A percentile compares a stretch with the other conserved stretches of the same genome.
Conservation (phyloP, 2,797 vertebrate species). For the Ispidina picta region DNA sequence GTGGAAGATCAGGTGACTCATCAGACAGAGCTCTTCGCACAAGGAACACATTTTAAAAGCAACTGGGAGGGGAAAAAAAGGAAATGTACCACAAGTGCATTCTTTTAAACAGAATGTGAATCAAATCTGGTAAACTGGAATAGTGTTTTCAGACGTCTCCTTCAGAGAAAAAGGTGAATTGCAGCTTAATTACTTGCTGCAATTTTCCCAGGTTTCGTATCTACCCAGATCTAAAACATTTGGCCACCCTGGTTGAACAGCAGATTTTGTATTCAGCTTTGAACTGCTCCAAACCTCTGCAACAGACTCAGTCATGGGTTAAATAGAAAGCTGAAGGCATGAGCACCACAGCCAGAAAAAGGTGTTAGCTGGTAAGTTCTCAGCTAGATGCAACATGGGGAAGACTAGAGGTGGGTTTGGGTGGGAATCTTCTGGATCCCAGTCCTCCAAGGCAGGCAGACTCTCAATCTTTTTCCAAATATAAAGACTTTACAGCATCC, state of each 20-base stretch:
- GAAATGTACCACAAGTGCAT: not conserved
- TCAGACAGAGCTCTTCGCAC: constrained; percentile 1
- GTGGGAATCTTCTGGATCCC: not conserved
- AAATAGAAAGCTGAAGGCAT: not conserved
- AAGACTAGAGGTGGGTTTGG: not conserved
- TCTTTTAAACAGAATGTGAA: not conserved
- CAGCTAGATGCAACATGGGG: not conserved
- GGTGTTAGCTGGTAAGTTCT: not conserved
- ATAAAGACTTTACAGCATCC: not conserved
- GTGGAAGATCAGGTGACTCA: constrained; percentile 45
- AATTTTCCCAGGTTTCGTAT: not conserved
- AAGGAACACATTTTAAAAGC: constrained; percentile 20
- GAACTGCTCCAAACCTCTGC: not conserved
- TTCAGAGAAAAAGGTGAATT: not conserved
- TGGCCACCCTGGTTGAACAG: not conserved
- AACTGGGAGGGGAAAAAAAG: not conserved
- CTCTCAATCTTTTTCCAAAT: not conserved
- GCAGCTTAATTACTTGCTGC: not conserved
- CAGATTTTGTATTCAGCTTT: not conserved
- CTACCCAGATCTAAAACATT: not conserved
- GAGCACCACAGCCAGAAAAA: not conserved
- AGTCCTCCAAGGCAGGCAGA: not conserved
- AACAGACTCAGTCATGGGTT: not conserved
- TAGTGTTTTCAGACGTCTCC: not conserved
- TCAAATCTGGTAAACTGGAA: not conserved